Base-by-base conservation (phyloP, 2,113 vertebrate species). In the Dasyprocta punctata region DNA sequence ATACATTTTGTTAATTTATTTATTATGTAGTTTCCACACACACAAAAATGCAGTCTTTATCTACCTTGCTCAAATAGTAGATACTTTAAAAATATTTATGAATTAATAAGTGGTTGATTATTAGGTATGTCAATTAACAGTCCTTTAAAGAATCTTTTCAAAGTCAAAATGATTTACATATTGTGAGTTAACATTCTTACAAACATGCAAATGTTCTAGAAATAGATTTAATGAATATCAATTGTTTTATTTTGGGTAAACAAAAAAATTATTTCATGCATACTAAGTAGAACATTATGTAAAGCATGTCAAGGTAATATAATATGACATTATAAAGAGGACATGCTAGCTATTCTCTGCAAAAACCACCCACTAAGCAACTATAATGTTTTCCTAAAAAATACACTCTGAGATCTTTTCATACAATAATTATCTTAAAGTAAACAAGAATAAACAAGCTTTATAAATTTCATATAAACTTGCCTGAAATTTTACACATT, bases 191-290 rank as follows among this genome's bases (percentile, higher is more conserved):
- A 80, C 10, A 75, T 82, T 82, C 22, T 49, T 73, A 89, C 24
- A 80, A 73, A 89, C 54, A 78, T 20, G 61, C 30, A 92, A 97
- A 69, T 80, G 41, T 81, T 89, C 71, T 84, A 56, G n/a, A 80
- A 85, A 85, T 41, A 60, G 22, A 58, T 65, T 36, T 81, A 89
- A 92, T 30, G 47, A 38, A 52, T 80, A 80, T 26, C 65, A 84
- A 80, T n/a, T 22, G 77, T 11, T 94, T 82, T 67, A n/a, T 41
- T 78, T 94, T 85, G 9, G 65, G 88, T 41, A 89, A 92, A 96
- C 36, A 78, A 87, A 78, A 96, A 65, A 94, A 82, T 75, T 86
- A 89, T 80, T 89, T 89, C 67, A 92, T 92, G 81, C 6, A 89
- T 20, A 38, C n/a, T 89, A 75, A 86, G 9, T 81, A 92, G 71